These are phyloP conservation scores for Coreius guichenoti DNA, from an alignment of 2,797 vertebrate genomes.

Conservation along the genomic window DNA sequence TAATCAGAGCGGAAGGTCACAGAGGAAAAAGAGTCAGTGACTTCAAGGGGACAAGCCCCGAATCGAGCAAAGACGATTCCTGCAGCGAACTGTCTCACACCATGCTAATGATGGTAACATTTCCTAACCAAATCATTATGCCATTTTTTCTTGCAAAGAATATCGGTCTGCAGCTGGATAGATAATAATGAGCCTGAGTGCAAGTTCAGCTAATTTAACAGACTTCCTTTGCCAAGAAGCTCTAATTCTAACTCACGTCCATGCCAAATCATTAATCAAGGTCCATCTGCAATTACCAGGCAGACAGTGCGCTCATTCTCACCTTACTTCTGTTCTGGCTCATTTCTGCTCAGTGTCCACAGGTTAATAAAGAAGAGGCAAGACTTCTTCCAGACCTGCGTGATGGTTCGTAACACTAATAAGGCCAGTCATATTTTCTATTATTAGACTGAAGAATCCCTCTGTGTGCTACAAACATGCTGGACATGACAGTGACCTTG, in stretches of 20 bases:
- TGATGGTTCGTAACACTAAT: slow-evolving; percentile 47
- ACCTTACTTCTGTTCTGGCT: slow-evolving; percentile 55
- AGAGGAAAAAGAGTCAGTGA: neutral
- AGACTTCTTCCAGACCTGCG: slow-evolving; percentile 32
- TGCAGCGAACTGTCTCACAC: neutral
- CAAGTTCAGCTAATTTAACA: slow-evolving; percentile 53
- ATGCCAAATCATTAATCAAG: slow-evolving; percentile 55
- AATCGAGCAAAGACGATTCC: neutral
- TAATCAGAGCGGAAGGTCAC: slow-evolving; percentile 1
- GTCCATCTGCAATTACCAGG: slow-evolving; percentile 50
- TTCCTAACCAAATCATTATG: slow-evolving; percentile 45
- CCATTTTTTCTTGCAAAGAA: slow-evolving; percentile 24
- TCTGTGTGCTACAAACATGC: slow-evolving; percentile 9
- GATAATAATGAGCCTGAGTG: slow-evolving; percentile 46
- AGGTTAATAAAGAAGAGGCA: slow-evolving; percentile 55
- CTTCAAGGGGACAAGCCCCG: neutral
- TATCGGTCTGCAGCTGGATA: slow-evolving; percentile 12
- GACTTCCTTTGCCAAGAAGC: slow-evolving; percentile 49
- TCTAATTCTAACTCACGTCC: slow-evolving; percentile 29
- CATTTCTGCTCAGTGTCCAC: slow-evolving; percentile 53
- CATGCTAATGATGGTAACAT: slow-evolving; percentile 29
- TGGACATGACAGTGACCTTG: slow-evolving; percentile 40
- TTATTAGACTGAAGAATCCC: slow-evolving; percentile 46
- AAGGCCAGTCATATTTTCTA: slow-evolving; percentile 46
- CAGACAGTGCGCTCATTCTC: slow-evolving; percentile 51